These are phyloP conservation scores for Myotis lucifugus DNA, from an alignment of 2,113 vertebrate genomes.

Conservation along the genomic window DNA sequence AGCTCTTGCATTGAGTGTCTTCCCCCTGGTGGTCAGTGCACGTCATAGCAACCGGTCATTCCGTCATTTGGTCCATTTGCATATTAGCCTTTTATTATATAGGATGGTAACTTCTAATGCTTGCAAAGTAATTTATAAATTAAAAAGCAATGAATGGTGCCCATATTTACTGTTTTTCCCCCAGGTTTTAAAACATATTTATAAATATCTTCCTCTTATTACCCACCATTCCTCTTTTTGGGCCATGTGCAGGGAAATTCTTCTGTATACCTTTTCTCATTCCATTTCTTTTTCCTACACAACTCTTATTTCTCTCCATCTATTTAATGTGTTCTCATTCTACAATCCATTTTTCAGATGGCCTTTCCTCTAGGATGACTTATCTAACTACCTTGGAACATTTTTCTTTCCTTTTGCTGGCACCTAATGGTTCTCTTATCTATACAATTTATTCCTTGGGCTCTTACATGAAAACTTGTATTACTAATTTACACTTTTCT, in stretches of 20 bases:
- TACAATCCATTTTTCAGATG: not conserved
- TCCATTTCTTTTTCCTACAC: not conserved
- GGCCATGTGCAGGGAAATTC: not conserved
- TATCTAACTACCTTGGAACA: not conserved
- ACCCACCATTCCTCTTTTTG: not conserved
- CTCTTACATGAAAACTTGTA: not conserved
- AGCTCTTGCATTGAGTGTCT: no score
- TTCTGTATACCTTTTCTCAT: not conserved
- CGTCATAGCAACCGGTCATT: no score
- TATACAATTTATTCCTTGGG: not conserved
- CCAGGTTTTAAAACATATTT: not conserved
- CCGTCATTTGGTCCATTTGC: no score
- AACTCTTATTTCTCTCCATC: not conserved
- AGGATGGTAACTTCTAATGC: not conserved
- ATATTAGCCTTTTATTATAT: no score
- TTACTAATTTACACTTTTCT: constrained; percentile 12
- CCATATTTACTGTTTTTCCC: not conserved
- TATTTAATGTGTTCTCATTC: not conserved
- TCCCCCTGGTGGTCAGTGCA: no score
- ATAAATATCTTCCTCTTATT: not conserved
- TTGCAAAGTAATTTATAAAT: not conserved
- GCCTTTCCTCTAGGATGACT: not conserved
- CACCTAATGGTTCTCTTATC: not conserved
- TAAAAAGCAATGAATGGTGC: not conserved
- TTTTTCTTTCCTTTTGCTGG: not conserved